Conservation (phyloP, 1,140 invertebrate genomes). For the Drosophila erecta region DNA sequence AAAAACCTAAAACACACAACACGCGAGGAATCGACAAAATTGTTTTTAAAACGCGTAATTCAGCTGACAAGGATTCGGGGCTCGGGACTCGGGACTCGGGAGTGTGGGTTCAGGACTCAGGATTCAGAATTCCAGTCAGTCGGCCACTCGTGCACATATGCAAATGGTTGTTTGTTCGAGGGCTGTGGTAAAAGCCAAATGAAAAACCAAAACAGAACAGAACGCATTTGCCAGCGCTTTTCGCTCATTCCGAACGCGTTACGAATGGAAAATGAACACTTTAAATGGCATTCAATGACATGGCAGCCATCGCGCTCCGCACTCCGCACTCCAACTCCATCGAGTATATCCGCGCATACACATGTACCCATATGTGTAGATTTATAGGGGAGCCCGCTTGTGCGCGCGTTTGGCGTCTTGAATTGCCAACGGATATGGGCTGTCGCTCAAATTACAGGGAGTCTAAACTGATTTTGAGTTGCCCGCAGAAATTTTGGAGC, state of each 20-base stretch:
- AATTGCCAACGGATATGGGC: conserved; percentile 32
- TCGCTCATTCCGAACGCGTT: conserved; percentile 62
- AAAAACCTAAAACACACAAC: conserved; percentile 54
- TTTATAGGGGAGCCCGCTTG: conserved; percentile 12
- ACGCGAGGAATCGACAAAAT: conserved; percentile 66
- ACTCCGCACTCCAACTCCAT: not conserved
- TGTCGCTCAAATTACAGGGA: conserved; percentile 35
- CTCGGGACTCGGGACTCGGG: not conserved
- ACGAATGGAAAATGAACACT: conserved; percentile 74
- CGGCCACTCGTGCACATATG: conserved; percentile 37
- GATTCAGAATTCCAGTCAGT: conserved; percentile 34
- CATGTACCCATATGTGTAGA: not conserved
- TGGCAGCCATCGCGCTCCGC: not conserved
- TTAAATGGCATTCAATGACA: conserved; percentile 66
- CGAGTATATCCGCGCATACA: too few species aligned
- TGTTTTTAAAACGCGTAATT: conserved; percentile 83
- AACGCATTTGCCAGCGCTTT: conserved; percentile 53
- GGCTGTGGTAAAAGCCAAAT: conserved; percentile 46
- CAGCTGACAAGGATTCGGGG: conserved; percentile 54
- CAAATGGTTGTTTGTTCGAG: conserved; percentile 14
- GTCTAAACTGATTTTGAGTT: conserved; percentile 31
- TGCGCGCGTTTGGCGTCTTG: conserved; percentile 32
- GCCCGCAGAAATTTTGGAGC: conserved; percentile 29
- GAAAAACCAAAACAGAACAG: conserved; percentile 43
- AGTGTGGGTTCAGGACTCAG: not conserved